Conservation (phyloP, 2,113 vertebrate genomes). For the mouse (Mus musculus) region DNA sequence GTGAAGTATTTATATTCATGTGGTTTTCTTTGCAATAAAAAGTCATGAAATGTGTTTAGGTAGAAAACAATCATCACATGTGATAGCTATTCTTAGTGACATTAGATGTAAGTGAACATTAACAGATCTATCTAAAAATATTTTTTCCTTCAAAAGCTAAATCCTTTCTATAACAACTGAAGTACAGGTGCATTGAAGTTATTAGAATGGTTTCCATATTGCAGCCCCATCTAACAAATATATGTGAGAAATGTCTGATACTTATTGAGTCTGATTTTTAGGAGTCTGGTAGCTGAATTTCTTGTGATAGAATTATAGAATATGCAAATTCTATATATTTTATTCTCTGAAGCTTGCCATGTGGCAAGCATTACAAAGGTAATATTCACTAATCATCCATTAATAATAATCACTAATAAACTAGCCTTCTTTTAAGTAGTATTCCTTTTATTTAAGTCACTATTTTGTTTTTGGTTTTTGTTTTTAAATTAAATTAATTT, state of each 20-base stretch:
- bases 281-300: not conserved
- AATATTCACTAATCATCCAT: not conserved
- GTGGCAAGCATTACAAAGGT: not conserved
- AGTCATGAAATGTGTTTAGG: not conserved
- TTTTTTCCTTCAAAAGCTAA: not conserved
- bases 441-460: no score
- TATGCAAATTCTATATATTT: not conserved
- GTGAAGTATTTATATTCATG: not conserved
- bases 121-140: not conserved
- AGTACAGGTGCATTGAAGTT: not conserved
- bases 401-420: no score
- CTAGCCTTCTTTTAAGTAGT: no score
- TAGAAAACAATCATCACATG: not conserved
- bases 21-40: not conserved
- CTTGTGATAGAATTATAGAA: no score
- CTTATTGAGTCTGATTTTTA: not conserved
- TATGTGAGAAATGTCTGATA: not conserved
- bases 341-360: not conserved
- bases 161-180: not conserved
- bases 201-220: not conserved
- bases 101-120: not conserved
- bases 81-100: not conserved
- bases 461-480: no score
- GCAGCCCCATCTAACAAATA: not conserved
- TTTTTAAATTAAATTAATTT: no score